Percentiles rank a stretch among this genome's conserved stretches.
Conservation (phyloP, 2,113 vertebrate species). For the Passer domesticus region DNA sequence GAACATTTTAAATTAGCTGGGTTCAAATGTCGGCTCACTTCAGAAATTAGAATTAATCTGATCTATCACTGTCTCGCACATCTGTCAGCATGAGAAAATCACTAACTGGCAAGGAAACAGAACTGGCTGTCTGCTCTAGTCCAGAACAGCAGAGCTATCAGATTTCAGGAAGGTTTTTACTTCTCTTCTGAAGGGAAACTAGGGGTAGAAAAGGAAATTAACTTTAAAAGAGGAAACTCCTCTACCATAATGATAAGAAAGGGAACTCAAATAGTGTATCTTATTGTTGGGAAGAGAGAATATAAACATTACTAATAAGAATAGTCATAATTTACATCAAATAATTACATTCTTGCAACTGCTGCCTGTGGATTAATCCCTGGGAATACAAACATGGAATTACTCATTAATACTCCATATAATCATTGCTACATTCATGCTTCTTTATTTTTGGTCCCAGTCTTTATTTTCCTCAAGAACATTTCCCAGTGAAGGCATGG, state of each 20-base stretch:
- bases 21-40: constrained; percentile 9
- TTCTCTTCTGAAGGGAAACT: not conserved
- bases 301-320: not conserved
- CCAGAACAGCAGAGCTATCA: not conserved
- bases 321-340: not conserved
- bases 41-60: constrained; percentile 48
- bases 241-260: not conserved
- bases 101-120: not conserved
- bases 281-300: not conserved
- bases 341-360: not conserved
- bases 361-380: not conserved
- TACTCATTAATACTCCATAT: not conserved
- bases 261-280: not conserved
- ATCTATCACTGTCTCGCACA: not conserved
- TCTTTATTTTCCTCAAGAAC: not conserved
- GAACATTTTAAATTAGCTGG: constrained; percentile 10
- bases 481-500: not conserved
- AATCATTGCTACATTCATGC: not conserved
- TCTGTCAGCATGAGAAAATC: constrained; percentile 15
- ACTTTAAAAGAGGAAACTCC: not conserved
- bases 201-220: not conserved
- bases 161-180: not conserved
- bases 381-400: not conserved
- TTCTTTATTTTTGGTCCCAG: not conserved
- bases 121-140: not conserved